Conservation (phyloP, 2,888 invertebrate species). For the Chrysolina haemoptera region DNA sequence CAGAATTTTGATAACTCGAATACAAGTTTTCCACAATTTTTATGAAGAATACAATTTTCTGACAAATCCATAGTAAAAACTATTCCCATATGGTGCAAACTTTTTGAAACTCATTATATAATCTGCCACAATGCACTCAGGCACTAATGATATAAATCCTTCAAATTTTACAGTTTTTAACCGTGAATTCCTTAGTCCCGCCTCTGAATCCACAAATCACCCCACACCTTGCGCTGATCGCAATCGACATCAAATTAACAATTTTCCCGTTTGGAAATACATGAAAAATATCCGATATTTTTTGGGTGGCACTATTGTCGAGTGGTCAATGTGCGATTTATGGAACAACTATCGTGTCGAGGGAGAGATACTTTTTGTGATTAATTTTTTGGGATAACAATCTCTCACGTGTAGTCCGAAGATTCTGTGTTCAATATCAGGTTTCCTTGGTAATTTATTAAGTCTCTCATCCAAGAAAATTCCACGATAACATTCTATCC, state of each 20-base stretch:
- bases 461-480: not conserved
- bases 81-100: no score
- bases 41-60: no score
- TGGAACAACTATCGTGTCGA: not conserved
- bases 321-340: not conserved
- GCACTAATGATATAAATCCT: no score
- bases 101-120: no score
- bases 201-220: not conserved
- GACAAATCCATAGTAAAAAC: no score
- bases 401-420: not conserved
- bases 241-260: conserved; percentile 4
- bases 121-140: no score
- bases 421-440: not conserved
- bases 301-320: not conserved
- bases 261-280: not conserved
- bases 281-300: not conserved
- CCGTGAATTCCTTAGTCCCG: not conserved
- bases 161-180: no score
- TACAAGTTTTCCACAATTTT: no score
- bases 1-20: no score
- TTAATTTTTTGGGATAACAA: not conserved
- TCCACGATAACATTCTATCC: not conserved
- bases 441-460: not conserved
- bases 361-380: not conserved
- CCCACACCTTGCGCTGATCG: not conserved